Conservation (phyloP, 2,113 vertebrate species). For the Gambusia affinis region DNA sequence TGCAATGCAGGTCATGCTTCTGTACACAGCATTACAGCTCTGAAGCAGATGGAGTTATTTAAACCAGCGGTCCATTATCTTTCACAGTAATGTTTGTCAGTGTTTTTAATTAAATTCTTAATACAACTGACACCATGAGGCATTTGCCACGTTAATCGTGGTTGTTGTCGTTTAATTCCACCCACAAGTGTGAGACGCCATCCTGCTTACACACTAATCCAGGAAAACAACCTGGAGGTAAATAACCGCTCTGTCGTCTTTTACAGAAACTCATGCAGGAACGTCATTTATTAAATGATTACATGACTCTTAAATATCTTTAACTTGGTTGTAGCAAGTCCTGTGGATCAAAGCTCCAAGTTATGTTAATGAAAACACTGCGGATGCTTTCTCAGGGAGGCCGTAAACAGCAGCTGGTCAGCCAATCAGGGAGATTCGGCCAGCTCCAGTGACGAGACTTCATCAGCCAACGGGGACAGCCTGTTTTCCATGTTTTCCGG, state of each 20-base stretch:
- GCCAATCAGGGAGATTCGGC: slow-evolving; percentile 95
- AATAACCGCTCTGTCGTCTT: slow-evolving; percentile 13
- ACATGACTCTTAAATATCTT: background rate
- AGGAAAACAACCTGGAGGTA: background rate
- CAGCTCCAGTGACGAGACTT: slow-evolving; percentile 97
- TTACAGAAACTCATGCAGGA: background rate
- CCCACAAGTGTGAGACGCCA: slow-evolving; percentile 13
- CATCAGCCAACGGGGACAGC: slow-evolving; percentile 96
- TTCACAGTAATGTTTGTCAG: background rate
- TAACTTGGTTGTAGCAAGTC: background rate
- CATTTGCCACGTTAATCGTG: slow-evolving; percentile 19
- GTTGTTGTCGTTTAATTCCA: slow-evolving; percentile 20
- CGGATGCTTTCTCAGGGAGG: slow-evolving; percentile 82
- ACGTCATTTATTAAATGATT: background rate
- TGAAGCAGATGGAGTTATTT: background rate
- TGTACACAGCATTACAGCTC: background rate
- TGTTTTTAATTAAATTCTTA: slow-evolving; percentile 17
- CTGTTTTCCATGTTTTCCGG: slow-evolving; percentile 99
- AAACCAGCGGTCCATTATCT: background rate
- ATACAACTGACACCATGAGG: slow-evolving; percentile 1
- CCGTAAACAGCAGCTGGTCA: slow-evolving; percentile 91
- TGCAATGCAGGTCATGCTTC: background rate
- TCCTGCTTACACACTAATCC: slow-evolving; percentile 1
- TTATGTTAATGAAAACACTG: background rate
- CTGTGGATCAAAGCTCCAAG: background rate